Percentiles rank a stretch among this genome's conserved stretches.
These are phyloP conservation scores for Agrypnia vestita DNA, from an alignment of 1,140 invertebrate species.

Conservation along the genomic window DNA sequence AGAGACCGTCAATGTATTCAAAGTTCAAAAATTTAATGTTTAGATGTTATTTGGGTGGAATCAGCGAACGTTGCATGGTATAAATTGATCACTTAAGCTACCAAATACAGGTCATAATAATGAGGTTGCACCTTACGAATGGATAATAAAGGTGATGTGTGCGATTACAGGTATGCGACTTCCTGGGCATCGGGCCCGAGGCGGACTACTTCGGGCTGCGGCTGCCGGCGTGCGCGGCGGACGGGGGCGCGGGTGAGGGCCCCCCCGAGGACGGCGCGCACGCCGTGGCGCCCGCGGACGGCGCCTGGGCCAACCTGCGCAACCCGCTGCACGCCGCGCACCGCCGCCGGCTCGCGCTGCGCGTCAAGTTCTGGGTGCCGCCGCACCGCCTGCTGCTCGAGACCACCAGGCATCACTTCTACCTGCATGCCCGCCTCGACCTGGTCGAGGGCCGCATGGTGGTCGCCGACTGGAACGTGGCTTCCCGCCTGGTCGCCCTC, in stretches of 20 bases:
- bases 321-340: slow-evolving; percentile 82
- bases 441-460: slow-evolving; percentile 81
- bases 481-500: slow-evolving; percentile 82
- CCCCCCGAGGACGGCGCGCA: not conserved
- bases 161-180: slow-evolving; percentile 85
- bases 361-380: slow-evolving; percentile 92
- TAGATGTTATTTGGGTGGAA: too few relatives aligned
- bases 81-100: too few relatives aligned
- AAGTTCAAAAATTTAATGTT: too few relatives aligned
- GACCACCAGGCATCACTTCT: slow-evolving; percentile 88
- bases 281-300: slow-evolving; percentile 72
- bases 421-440: slow-evolving; percentile 84
- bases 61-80: too few relatives aligned
- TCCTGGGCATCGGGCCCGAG: slow-evolving; percentile 86
- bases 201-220: slow-evolving; percentile 90
- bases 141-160: too few relatives aligned
- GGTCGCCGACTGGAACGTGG: slow-evolving; percentile 79
- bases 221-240: slow-evolving; percentile 75
- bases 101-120: too few relatives aligned
- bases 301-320: slow-evolving; percentile 88
- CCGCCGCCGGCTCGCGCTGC: slow-evolving; percentile 76
- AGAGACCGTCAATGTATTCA: too few relatives aligned
- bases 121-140: too few relatives aligned
- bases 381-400: slow-evolving; percentile 89
- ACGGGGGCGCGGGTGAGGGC: slow-evolving; percentile 71